Conservation (phyloP, 2,888 invertebrate genomes). For the Diabrotica balteata region DNA sequence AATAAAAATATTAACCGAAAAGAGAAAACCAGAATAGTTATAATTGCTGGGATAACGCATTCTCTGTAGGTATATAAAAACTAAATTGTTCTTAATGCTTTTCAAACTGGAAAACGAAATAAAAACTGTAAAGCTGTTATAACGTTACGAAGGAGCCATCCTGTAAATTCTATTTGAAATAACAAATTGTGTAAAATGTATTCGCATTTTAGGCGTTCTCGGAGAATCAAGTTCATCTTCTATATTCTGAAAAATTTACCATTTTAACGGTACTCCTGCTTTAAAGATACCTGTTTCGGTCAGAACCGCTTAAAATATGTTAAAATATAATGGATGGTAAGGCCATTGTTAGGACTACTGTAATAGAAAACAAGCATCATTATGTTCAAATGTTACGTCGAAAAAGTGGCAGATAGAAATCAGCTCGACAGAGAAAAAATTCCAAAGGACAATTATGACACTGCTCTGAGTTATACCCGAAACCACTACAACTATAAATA, state of each 20-base stretch:
- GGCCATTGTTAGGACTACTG: conserved; percentile 41
- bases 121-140: too few relatives aligned
- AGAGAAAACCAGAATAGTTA: too few relatives aligned
- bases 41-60: too few relatives aligned
- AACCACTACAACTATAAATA: conserved; percentile 53
- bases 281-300: conserved; percentile 32
- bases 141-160: background rate
- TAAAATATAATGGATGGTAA: conserved; percentile 39
- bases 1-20: too few relatives aligned
- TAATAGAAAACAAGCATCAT: conserved; percentile 44
- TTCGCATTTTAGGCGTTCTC: conserved; percentile 10
- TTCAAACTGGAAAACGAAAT: too few relatives aligned
- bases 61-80: too few relatives aligned
- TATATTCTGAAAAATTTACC: conserved; percentile 28
- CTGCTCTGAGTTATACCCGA: conserved; percentile 50
- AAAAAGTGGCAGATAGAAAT: conserved; percentile 50
- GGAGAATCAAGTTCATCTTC: conserved; percentile 21
- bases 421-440: conserved; percentile 43
- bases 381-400: conserved; percentile 47
- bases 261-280: conserved; percentile 36
- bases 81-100: too few relatives aligned
- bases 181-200: background rate
- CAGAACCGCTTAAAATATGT: conserved; percentile 32
- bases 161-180: background rate
- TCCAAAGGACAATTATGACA: conserved; percentile 55